Evolutionary conservation across 2,888 invertebrate genomes (phyloP).

Genomic region (Copidosoma aretas): DNA sequence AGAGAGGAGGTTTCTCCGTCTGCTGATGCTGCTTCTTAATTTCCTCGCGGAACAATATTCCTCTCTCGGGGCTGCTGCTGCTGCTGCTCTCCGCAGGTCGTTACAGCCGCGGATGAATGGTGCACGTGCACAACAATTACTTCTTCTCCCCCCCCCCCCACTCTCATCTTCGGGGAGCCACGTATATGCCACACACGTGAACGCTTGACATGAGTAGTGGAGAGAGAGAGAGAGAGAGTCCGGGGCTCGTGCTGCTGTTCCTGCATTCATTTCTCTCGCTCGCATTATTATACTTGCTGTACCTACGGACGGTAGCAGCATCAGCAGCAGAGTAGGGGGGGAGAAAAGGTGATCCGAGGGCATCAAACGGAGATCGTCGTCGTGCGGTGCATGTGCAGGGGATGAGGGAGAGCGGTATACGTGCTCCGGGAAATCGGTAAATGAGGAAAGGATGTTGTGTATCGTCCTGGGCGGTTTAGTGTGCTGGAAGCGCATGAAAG

Average conservation of each 20-base stretch:
- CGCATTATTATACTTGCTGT: neutral
- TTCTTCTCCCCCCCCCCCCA: conserved; percentile 19
- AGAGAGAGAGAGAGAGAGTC: too few relatives aligned
- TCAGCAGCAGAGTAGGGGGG: neutral
- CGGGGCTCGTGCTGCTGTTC: neutral
- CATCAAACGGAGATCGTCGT: neutral
- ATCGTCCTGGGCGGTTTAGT: too few relatives aligned
- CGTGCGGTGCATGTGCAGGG: neutral
- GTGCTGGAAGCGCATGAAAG: too few relatives aligned
- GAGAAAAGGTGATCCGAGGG: neutral
- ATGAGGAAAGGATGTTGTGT: conserved; percentile 21
- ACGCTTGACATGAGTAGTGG: too few relatives aligned
- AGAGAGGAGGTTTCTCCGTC: conserved; percentile 30
- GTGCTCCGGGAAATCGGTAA: conserved; percentile 28
- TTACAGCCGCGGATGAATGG: conserved; percentile 37
- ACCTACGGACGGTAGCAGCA: too few relatives aligned
- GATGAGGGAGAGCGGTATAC: neutral
- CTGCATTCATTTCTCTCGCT: conserved; percentile 30
- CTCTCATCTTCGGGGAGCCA: conserved; percentile 29
- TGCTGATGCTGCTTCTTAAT: conserved; percentile 34
- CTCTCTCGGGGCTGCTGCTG: neutral
- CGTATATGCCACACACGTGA: conserved; percentile 19
- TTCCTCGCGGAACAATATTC: conserved; percentile 39
- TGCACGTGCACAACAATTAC: conserved; percentile 38
- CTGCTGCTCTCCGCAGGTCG: conserved; percentile 19